Evolutionary conservation across 2,797 vertebrate genomes (phyloP).

Genomic region (Myripristis murdjan): DNA sequence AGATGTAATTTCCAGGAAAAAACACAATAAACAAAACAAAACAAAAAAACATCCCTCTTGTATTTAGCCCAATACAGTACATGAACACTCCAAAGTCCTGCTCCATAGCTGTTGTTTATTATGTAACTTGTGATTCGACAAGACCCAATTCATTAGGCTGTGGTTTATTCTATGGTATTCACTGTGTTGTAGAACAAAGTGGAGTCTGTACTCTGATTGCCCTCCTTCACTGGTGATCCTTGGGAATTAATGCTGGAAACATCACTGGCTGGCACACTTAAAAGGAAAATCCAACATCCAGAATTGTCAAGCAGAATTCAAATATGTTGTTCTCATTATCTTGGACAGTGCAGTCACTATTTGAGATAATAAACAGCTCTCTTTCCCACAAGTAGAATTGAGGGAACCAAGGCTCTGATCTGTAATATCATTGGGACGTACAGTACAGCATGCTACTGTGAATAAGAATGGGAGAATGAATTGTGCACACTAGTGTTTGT

Average conservation of each 20-base stretch:
- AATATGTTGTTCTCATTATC: conserved; percentile 67
- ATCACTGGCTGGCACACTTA: conserved; percentile 53
- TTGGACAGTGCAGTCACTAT: conserved; percentile 55
- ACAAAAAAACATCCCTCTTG: too few species aligned
- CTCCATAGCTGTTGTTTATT: conserved; percentile 43
- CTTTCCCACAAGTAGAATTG: conserved; percentile 66
- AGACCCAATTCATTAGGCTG: conserved; percentile 48
- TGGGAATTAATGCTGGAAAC: conserved; percentile 65
- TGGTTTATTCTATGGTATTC: conserved; percentile 43
- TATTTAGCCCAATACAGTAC: too few species aligned
- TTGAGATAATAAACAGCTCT: conserved; percentile 62
- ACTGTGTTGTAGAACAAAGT: conserved; percentile 68
- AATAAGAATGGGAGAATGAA: conserved; percentile 46
- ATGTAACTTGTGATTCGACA: conserved; percentile 40
- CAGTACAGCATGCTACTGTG: conserved; percentile 32
- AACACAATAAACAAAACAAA: too few species aligned
- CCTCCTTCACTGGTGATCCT: conserved; percentile 65
- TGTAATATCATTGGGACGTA: conserved; percentile 42
- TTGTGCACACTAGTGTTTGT: conserved; percentile 17
- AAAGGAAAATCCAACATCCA: conserved; percentile 58
- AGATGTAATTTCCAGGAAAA: too few species aligned
- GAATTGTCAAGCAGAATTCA: conserved; percentile 55
- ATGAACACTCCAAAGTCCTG: conserved; percentile 21
- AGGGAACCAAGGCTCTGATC: conserved; percentile 54
- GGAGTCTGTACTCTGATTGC: conserved; percentile 58